Evolutionary conservation across 1,140 invertebrate genomes (phyloP).

Genomic region (Drosophila sp.): DNA sequence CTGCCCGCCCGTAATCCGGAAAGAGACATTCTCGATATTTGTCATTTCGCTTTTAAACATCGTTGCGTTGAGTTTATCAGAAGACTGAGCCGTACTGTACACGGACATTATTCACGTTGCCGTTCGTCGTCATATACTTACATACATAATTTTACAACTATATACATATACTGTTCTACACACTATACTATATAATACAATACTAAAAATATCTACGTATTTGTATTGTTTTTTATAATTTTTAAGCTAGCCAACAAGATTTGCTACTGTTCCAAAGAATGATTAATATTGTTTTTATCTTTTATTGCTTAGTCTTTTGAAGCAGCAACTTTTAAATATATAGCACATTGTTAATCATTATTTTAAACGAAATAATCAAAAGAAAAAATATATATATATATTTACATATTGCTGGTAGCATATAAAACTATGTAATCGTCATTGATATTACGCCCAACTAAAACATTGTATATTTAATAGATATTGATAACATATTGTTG

Average conservation of each 20-base stretch:
- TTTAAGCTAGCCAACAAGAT: conserved; percentile 51
- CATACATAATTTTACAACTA: conserved; percentile 48
- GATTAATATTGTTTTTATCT: conserved; percentile 44
- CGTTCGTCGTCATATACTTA: conserved; percentile 74
- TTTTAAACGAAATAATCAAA: conserved; percentile 63
- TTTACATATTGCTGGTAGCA: conserved; percentile 27
- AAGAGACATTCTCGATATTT: conserved; percentile 45
- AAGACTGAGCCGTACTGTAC: conserved; percentile 73
- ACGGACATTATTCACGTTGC: conserved; percentile 78
- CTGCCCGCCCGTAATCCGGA: not conserved
- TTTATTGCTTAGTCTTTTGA: conserved; percentile 53
- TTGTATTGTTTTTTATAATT: conserved; percentile 47
- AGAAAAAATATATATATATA: conserved; percentile 17
- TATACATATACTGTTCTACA: conserved; percentile 31
- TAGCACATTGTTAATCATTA: conserved; percentile 65
- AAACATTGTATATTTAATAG: conserved; percentile 66
- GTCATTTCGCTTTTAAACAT: conserved; percentile 40
- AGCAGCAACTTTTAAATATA: conserved; percentile 58
- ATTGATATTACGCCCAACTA: conserved; percentile 72
- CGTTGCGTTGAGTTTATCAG: conserved; percentile 71
- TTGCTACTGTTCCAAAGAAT: conserved; percentile 75
- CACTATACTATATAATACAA: conserved; percentile 40
- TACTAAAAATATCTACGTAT: conserved; percentile 41
- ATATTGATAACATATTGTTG: conserved; percentile 76
- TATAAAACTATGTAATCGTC: conserved; percentile 64